Percentiles rank a stretch among this genome's conserved stretches.
Evolutionary conservation across 2,888 invertebrate species (phyloP).

Genomic region (Drosophila pseudotakahashii): DNA sequence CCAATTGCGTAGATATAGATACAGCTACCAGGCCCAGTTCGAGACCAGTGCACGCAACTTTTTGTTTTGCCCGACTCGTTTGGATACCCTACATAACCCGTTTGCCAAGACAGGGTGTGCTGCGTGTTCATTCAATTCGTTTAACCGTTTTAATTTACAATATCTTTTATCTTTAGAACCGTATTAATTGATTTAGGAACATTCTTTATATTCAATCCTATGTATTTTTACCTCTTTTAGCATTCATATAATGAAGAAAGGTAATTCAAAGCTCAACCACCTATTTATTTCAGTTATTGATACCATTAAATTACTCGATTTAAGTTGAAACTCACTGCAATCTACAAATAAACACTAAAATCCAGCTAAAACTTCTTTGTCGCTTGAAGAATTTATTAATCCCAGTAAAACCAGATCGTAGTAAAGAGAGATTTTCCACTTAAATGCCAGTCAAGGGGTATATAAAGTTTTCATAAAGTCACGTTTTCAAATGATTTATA

Average conservation of each 20-base stretch:
- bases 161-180: no score
- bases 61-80: slow-evolving; percentile 28
- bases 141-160: no score
- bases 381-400: not conserved
- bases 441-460: slow-evolving; percentile 5
- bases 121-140: not conserved
- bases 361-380: no score
- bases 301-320: not conserved
- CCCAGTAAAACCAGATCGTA: not conserved
- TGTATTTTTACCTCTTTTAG: no score
- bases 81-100: slow-evolving; percentile 22
- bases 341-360: not conserved
- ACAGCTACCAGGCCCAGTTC: slow-evolving; percentile 37
- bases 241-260: not conserved
- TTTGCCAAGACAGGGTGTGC: not conserved
- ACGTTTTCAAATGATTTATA: slow-evolving; percentile 27
- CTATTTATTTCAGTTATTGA: not conserved
- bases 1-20: slow-evolving; percentile 46
- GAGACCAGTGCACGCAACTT: slow-evolving; percentile 39
- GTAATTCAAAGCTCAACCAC: not conserved
- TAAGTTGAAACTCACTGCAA: not conserved
- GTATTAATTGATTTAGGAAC: no score
- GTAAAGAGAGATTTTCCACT: not conserved
- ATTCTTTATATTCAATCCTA: no score
- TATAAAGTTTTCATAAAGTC: slow-evolving; percentile 9